Evolutionary conservation across 1,140 invertebrate genomes (phyloP), one percentile per base, ranked within the genome.

Genomic region (Schlechtendalia chinensis): DNA sequence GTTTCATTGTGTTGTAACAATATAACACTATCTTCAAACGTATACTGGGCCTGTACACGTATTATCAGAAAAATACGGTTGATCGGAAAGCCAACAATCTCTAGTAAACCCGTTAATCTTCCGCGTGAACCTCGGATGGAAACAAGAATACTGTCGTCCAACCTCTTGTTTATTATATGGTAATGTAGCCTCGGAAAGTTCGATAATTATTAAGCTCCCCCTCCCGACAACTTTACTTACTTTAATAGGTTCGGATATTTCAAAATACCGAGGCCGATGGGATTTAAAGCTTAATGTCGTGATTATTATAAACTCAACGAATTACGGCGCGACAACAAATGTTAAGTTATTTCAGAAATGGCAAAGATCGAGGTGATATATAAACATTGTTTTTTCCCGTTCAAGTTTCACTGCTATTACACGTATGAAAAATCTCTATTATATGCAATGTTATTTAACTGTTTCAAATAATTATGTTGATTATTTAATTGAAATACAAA

Each of bases 271-370:
- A 74, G 47, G 24, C 12, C 10, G 27, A 19, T 19, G 19, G 54
- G 71, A 54, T 74, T 74, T 74, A 58, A 29, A 74, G 53, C 27
- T 74, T 74, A 74, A 32, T 24, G 29, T 27, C 56, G 56, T 74
- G 56, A 74, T 56, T 74, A 74, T 74, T 67, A 39, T 67, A 45
- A 39, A 45, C 39, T 39, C 39, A 17, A n/a, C 32, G n/a, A 45
- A 39, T 39, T 19, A 39, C 11, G 11, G 19, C 32, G 32, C 29
- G 19, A n/a, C 10, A 39, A 65, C 29, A 65, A 65, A 65, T 32
- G 19, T 17, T 11, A 39, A 32, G 29, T 32, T 65, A 65, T 65
- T 39, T 32, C 32, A 32, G 3, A 39, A 65, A 32, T n/a, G 11
- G 12, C n/a, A n/a, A n/a, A n/a, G n/a, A n/a, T n/a, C 3, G 11